A percentile compares a stretch with the other conserved stretches of the same genome.
Conservation (phyloP, 92 coral and sea anemone genomes). For the Chrysogorgia sp. region DNA sequence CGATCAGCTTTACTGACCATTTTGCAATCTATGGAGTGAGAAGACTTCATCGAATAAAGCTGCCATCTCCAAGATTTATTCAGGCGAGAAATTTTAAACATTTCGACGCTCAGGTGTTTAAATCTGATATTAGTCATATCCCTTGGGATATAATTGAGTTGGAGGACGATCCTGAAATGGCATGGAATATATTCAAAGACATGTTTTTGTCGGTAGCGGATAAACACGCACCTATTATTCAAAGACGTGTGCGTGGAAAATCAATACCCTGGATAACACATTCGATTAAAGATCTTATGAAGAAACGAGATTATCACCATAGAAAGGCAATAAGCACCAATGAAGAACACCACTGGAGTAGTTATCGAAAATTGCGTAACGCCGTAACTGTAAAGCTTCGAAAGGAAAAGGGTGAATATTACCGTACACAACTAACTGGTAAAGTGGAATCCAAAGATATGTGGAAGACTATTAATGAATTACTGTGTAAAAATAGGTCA, state of each 20-base stretch:
- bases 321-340: slow-evolving; percentile 60
- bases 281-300: slow-evolving; percentile 47
- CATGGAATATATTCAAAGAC: slow-evolving; percentile 22
- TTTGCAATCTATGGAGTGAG: slow-evolving; percentile 37
- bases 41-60: slow-evolving; percentile 37
- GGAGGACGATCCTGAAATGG: slow-evolving; percentile 6
- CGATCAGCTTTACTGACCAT: slow-evolving; percentile 43
- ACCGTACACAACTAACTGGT: slow-evolving; percentile 7
- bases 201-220: slow-evolving; percentile 19
- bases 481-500: slow-evolving; percentile 8
- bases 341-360: slow-evolving; percentile 62
- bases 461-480: slow-evolving; percentile 13
- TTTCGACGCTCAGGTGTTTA: slow-evolving; percentile 17
- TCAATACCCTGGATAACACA: slow-evolving; percentile 66
- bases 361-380: slow-evolving; percentile 53
- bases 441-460: slow-evolving; percentile 10
- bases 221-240: slow-evolving; percentile 11
- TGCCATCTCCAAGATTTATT: slow-evolving; percentile 29
- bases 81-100: slow-evolving; percentile 35
- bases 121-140: not conserved
- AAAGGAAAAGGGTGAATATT: not conserved
- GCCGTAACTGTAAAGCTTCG: slow-evolving; percentile 7
- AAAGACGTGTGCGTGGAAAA: slow-evolving; percentile 26
- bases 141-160: slow-evolving; percentile 32
- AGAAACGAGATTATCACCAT: slow-evolving; percentile 61